Conservation (phyloP, 2,797 vertebrate species). For the Gallinago stenura region DNA sequence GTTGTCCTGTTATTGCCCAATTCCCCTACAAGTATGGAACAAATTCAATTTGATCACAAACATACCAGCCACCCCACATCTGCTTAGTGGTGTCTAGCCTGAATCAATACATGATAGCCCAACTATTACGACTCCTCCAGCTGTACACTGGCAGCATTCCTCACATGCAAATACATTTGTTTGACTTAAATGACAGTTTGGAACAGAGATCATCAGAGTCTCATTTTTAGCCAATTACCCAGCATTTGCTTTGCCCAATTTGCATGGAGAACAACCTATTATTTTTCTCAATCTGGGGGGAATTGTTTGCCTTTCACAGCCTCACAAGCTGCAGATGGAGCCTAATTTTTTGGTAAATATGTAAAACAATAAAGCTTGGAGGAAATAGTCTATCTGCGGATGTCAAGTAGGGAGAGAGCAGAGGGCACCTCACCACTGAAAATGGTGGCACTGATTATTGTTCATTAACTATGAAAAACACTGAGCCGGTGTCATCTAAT, state of each 20-base stretch:
- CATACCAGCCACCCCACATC: background rate
- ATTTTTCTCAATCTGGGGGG: conserved; percentile 36
- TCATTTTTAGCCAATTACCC: conserved; percentile 58
- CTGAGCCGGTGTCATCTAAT: background rate
- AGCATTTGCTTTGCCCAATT: conserved; percentile 55
- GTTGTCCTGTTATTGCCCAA: background rate
- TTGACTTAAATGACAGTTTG: conserved; percentile 43
- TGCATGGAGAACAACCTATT: conserved; percentile 53
- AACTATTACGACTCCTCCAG: background rate
- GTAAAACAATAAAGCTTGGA: background rate
- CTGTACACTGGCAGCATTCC: conserved; percentile 11
- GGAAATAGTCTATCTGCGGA: background rate
- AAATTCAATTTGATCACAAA: background rate
- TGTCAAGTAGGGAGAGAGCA: background rate
- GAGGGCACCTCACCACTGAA: background rate
- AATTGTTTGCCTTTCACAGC: conserved; percentile 56
- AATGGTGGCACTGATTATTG: background rate
- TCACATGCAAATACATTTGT: conserved; percentile 31
- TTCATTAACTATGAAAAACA: background rate
- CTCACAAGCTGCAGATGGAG: conserved; percentile 46
- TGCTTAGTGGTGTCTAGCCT: background rate
- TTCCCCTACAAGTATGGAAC: background rate
- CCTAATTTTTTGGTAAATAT: background rate
- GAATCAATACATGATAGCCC: background rate
- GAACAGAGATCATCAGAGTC: conserved; percentile 20